Base-by-base conservation (phyloP, 1,140 invertebrate species). In the Pseudomyrmex gracilis region DNA sequence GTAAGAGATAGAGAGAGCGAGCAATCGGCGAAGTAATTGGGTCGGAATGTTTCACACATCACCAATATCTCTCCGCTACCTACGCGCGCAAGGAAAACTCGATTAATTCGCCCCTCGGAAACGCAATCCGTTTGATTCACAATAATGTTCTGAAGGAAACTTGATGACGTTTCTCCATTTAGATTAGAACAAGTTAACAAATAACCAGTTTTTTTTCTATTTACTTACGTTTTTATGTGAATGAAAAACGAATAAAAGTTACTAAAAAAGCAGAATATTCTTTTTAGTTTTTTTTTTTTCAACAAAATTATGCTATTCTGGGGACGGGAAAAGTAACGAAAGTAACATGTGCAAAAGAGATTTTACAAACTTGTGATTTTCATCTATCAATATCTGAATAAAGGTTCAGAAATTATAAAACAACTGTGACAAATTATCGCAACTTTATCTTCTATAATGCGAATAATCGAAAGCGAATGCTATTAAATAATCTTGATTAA, bases 41-140 rank as follows among this genome's bases (percentile, higher is more conserved):
- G 92, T 93, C 90, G 93, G 90, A 92, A 93, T 93, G 92, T 93
- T 94, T 91, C 92, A 90, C 92, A 89, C 93, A 92, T 93, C 93
- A 93, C 92, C 92, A 94, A 93, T 91, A 90, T 88, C 86, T 85
- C 53, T 57, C 53, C 22, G 0, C 76, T 87, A 86, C 89, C 88
- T 83, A 89, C 89, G 63, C 86, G 13, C 86, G 13, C 34, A 53
- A 43, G 53, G 60, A 83, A 80, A 70, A 89, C 83, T 82, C 82
- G 77, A n/a, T 78, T 78, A 78, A 68, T 68, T 51, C 64, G 64
- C 53, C 63, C 34, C 49, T 51, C 24, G 51, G n/a, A 66, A 66
- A 34, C 43, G 24, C 17, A 9, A 45, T 0, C 43, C 5, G 9
- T n/a, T 43, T 13, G 9, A 9, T 47, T 47, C 13, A 57, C 7